Evolutionary conservation across 2,113 vertebrate species (phyloP).

Genomic region (Hemiscyllium ocellatum): DNA sequence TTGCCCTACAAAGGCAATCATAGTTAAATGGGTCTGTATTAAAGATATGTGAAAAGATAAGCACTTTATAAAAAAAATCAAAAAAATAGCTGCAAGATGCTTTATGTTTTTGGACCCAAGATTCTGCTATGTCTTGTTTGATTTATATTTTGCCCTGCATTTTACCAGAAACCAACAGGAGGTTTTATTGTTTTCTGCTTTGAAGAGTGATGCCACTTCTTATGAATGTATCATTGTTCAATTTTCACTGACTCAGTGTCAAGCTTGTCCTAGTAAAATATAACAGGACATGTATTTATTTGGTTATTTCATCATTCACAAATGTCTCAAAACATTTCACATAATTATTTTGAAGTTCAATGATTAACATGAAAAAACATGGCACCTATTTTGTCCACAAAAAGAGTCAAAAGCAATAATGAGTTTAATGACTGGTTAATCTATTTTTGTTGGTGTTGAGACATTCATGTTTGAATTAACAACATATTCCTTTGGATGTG

Average conservation of each 20-base stretch:
- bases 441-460: not conserved
- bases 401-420: not conserved
- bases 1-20: not conserved
- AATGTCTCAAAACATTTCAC: slow-evolving; percentile 11
- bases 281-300: not conserved
- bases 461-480: not conserved
- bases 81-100: not conserved
- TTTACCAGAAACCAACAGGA: not conserved
- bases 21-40: not conserved
- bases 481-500: not conserved
- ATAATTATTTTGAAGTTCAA: slow-evolving; percentile 20
- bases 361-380: not conserved
- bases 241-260: not conserved
- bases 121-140: not conserved
- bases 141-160: not conserved
- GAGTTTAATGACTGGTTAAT: not conserved
- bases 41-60: not conserved
- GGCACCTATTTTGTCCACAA: not conserved
- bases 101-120: not conserved
- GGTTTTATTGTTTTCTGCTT: not conserved
- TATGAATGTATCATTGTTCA: not conserved
- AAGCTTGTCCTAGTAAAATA: not conserved
- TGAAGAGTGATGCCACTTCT: not conserved
- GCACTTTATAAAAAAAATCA: not conserved
- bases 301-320: not conserved